A percentile compares a stretch with the other conserved stretches of the same genome.
Evolutionary conservation across 2,797 vertebrate species (phyloP).

Genomic region (Microchirus variegatus): DNA sequence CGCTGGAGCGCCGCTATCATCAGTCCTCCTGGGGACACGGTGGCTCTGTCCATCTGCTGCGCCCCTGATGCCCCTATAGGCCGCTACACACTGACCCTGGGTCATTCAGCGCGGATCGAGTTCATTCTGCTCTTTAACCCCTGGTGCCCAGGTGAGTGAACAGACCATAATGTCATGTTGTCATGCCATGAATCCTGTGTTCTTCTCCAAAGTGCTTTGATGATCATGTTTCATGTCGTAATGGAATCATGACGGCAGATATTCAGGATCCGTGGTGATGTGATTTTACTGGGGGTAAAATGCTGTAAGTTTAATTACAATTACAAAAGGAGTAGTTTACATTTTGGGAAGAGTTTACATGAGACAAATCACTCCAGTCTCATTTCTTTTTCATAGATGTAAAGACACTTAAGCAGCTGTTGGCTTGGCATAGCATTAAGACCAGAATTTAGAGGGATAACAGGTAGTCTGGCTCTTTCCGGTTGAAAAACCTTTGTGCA

Average conservation of each 20-base stretch:
- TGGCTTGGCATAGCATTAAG: no score
- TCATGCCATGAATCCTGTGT: slow-evolving; percentile 5
- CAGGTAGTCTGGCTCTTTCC: no score
- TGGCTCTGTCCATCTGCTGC: slow-evolving; percentile 82
- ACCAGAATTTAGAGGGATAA: no score
- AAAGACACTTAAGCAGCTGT: no score
- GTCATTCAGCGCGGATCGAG: slow-evolving; percentile 51
- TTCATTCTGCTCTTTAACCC: slow-evolving; percentile 95
- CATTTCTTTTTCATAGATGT: no score
- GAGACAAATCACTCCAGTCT: no score
- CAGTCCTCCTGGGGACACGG: slow-evolving; percentile 74
- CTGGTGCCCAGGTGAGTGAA: slow-evolving; percentile 87
- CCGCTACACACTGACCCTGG: slow-evolving; percentile 83
- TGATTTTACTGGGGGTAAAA: neutral
- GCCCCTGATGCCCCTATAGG: slow-evolving; percentile 87
- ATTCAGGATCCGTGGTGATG: neutral
- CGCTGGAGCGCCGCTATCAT: slow-evolving; percentile 85
- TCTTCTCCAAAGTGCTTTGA: slow-evolving; percentile 2
- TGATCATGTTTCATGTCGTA: slow-evolving; percentile 29
- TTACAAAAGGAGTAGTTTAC: neutral
- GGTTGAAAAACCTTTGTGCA: no score
- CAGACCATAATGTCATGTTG: slow-evolving; percentile 31
- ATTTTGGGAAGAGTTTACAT: neutral
- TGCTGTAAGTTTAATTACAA: neutral
- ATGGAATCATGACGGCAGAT: neutral